Percentiles rank a stretch among this genome's conserved stretches.
phyloP scores from a whole-genome alignment of 2,888 invertebrate genomes.

The Tortrix viridana region DNA sequence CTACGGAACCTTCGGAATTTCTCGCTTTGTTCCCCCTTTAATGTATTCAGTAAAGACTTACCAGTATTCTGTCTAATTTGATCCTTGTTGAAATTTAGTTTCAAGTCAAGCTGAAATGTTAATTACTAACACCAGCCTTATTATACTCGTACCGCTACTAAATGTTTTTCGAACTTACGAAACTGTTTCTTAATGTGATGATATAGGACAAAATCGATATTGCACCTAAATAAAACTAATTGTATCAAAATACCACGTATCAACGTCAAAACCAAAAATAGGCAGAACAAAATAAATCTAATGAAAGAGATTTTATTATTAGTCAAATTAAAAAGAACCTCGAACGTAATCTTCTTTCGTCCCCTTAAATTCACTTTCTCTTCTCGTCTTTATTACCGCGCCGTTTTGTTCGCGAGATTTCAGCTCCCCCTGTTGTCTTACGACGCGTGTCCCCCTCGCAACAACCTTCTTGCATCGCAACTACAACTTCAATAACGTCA shows the following conservation, averaged over 20 bases:
- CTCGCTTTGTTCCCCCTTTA: conserved; percentile 38
- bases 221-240: not conserved
- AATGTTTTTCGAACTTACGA: not conserved
- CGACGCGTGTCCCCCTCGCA: conserved; percentile 76
- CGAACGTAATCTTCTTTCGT: conserved; percentile 80
- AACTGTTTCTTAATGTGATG: no score
- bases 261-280: conserved; percentile 9
- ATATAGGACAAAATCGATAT: no score
- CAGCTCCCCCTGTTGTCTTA: conserved; percentile 75
- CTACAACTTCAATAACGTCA: conserved; percentile 61
- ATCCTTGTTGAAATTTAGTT: conserved; percentile 32
- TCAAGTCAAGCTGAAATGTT: conserved; percentile 7
- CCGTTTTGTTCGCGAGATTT: conserved; percentile 85
- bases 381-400: conserved; percentile 85
- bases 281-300: conserved; percentile 47
- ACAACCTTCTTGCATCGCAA: conserved; percentile 64
- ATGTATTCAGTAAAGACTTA: conserved; percentile 38
- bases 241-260: not conserved
- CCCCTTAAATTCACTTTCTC: conserved; percentile 87
- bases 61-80: conserved; percentile 38
- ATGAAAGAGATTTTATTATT: conserved; percentile 64
- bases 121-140: not conserved
- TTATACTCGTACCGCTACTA: not conserved
- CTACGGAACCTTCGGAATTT: conserved; percentile 38
- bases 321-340: conserved; percentile 81